Conservation (phyloP, 2,888 invertebrate genomes). For the Drosophila meridionalis region DNA sequence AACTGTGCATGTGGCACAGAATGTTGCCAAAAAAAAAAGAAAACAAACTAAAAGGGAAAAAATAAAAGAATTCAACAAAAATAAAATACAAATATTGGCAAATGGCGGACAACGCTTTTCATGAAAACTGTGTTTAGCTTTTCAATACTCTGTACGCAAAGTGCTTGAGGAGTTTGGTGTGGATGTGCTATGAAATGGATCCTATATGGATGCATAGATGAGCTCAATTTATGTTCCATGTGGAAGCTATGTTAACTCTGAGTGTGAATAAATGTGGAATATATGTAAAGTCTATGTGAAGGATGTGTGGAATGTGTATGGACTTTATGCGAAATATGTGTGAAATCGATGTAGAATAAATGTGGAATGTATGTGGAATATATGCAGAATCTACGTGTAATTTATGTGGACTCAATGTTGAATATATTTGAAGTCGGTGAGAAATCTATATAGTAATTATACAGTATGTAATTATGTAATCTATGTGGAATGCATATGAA, state of each 20-base stretch:
- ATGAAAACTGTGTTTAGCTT: neutral
- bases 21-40: conserved; percentile 12
- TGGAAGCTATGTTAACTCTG: neutral
- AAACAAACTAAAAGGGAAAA: neutral
- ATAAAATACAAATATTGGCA: conserved; percentile 8
- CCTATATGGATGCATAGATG: neutral
- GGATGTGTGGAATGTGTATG: neutral
- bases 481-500: neutral
- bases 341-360: neutral
- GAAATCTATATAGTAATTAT: too few species aligned
- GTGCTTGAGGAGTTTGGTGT: neutral
- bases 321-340: too few species aligned
- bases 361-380: neutral
- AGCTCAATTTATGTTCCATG: neutral
- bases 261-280: neutral
- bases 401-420: neutral
- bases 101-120: conserved; percentile 12
- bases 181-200: neutral
- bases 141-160: conserved; percentile 1
- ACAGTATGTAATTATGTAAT: neutral
- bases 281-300: neutral
- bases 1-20: conserved; percentile 8
- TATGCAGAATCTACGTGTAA: neutral
- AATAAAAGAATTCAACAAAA: conserved; percentile 1
- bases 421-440: too few species aligned